These are phyloP conservation scores for Choloepus didactylus DNA, from an alignment of 2,797 vertebrate genomes.

Conservation along the genomic window DNA sequence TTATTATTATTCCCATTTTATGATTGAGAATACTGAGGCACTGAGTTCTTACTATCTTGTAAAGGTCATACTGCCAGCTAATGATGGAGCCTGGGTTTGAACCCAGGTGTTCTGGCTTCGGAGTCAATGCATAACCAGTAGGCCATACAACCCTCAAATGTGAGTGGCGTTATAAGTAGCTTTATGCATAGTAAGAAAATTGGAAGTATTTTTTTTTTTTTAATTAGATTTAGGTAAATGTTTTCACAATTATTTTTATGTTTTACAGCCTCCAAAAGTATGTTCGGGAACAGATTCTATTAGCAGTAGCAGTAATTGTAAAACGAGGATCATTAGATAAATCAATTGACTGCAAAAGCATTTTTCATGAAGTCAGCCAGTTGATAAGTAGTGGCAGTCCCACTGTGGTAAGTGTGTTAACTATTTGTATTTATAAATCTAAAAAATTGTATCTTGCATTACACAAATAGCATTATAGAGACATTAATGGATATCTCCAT, in stretches of 20 bases:
- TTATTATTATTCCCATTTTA: not conserved
- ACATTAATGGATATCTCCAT: not conserved
- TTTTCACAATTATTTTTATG: constrained; percentile 75
- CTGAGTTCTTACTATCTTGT: not conserved
- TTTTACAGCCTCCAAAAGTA: constrained; percentile 97
- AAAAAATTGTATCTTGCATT: constrained; percentile 17
- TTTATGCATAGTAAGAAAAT: not conserved
- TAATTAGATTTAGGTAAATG: constrained; percentile 34
- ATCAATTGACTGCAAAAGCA: constrained; percentile 98
- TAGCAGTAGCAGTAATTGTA: constrained; percentile 98
- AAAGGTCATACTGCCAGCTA: not conserved
- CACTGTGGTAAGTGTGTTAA: constrained; percentile 93
- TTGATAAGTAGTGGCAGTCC: constrained; percentile 98
- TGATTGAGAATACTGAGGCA: not conserved
- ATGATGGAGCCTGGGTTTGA: not conserved
- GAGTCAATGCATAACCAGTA: not conserved
- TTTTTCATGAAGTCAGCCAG: constrained; percentile 98
- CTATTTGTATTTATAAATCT: constrained; percentile 32
- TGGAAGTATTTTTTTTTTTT: constrained; percentile 38
- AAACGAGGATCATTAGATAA: constrained; percentile 98
- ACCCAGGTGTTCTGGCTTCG: not conserved
- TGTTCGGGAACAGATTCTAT: constrained; percentile 98
- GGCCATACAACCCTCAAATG: not conserved
- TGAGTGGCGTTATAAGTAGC: not conserved
- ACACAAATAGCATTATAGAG: not conserved